Conservation (phyloP, 1,140 invertebrate species). For the Charaxes varanes region DNA sequence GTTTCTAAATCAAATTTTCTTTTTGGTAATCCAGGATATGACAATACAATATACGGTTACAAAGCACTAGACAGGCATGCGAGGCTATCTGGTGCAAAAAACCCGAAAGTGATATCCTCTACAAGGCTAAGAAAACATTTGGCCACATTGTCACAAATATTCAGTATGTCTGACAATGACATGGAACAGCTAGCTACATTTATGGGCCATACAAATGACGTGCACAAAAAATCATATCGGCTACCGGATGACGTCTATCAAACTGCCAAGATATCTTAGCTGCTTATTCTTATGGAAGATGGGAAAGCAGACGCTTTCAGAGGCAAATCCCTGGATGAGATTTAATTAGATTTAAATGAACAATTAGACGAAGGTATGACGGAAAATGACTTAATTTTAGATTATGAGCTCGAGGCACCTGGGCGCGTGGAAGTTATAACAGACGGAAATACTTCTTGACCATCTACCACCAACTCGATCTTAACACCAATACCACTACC, state of each 20-base stretch:
- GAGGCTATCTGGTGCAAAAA: conserved; percentile 16
- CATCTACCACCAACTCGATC: too few species aligned
- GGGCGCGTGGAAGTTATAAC: too few species aligned
- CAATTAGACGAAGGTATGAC: conserved; percentile 1
- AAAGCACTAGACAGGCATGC: conserved; percentile 33
- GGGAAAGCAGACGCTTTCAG: conserved; percentile 32
- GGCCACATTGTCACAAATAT: conserved; percentile 43
- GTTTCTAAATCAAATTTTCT: conserved; percentile 21
- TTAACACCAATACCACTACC: not conserved
- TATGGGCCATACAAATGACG: conserved; percentile 29
- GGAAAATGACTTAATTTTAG: conserved; percentile 7
- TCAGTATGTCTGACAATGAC: conserved; percentile 36
- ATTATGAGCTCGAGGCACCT: not conserved
- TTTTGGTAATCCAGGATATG: conserved; percentile 25
- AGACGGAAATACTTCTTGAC: too few species aligned
- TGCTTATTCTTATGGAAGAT: conserved; percentile 45
- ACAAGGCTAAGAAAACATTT: conserved; percentile 43
- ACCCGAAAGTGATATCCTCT: conserved; percentile 25
- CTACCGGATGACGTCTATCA: conserved; percentile 17
- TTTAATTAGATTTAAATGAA: conserved; percentile 35
- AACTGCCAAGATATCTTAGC: conserved; percentile 30
- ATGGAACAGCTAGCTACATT: conserved; percentile 36
- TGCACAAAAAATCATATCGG: conserved; percentile 19
- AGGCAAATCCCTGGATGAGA: conserved; percentile 42
- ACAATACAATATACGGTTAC: conserved; percentile 30